A percentile compares a stretch with the other conserved stretches of the same genome.
phyloP scores from a whole-genome alignment of 2,113 vertebrate genomes.

The Trichechus manatus region DNA sequence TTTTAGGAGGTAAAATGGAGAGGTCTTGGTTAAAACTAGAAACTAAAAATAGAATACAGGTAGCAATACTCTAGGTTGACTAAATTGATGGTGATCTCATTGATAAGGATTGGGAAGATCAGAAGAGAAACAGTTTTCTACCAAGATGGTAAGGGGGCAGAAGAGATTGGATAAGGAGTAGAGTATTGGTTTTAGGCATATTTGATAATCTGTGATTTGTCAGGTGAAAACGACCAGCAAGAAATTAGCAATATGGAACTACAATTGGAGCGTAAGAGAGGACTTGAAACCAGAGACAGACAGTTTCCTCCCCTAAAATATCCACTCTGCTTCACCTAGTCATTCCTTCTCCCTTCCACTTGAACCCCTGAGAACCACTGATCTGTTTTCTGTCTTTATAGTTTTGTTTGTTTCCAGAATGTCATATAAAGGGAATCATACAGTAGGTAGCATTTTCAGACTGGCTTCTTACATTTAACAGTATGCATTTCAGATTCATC shows the following conservation, averaged over 20 bases:
- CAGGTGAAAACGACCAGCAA: neutral
- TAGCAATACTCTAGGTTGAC: neutral
- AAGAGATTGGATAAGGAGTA: neutral
- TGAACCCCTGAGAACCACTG: neutral
- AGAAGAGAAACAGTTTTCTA: neutral
- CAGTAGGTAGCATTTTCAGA: neutral
- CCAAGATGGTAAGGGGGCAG: neutral
- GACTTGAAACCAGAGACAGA: neutral
- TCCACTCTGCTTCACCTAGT: neutral
- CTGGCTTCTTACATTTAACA: neutral
- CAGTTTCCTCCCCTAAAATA: neutral
- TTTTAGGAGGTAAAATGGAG: neutral
- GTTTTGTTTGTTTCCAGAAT: too few relatives aligned
- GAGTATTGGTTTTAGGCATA: neutral
- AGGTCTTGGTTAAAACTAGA: neutral
- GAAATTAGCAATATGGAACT: neutral
- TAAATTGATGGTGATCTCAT: neutral
- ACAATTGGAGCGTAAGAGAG: neutral
- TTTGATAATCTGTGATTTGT: conserved; percentile 38
- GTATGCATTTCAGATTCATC: neutral
- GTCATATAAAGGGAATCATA: neutral
- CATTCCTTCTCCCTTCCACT: neutral
- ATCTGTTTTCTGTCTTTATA: conserved; percentile 18
- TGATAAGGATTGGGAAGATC: neutral
- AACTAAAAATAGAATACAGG: neutral